These are phyloP conservation scores for Episyrphus balteatus DNA, from an alignment of 1,140 invertebrate species.

Conservation along the genomic window DNA sequence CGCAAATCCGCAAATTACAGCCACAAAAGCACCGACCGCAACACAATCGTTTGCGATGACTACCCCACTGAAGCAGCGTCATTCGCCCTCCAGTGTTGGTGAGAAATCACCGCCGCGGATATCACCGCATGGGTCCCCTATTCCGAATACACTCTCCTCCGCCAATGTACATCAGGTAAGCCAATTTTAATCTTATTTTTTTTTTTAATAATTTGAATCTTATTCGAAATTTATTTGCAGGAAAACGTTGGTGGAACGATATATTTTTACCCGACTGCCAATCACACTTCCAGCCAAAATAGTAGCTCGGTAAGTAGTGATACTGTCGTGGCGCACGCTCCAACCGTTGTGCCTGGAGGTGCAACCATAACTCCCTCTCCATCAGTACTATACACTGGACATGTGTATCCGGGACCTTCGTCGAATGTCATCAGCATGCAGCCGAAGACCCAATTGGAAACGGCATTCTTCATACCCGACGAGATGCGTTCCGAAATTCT, in stretches of 20 bases:
- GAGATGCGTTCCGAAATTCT: slow-evolving; percentile 64
- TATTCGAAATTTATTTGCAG: slow-evolving; percentile 36
- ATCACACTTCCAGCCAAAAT: slow-evolving; percentile 23
- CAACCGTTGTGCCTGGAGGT: slow-evolving; percentile 20
- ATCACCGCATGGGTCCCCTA: slow-evolving; percentile 30
- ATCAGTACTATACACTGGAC: slow-evolving; percentile 22
- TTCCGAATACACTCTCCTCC: slow-evolving; percentile 33
- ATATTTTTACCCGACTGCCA: slow-evolving; percentile 70
- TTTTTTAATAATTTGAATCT: neutral
- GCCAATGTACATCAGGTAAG: slow-evolving; percentile 43
- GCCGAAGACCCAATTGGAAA: slow-evolving; percentile 41
- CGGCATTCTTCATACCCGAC: slow-evolving; percentile 64
- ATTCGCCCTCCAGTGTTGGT: slow-evolving; percentile 26
- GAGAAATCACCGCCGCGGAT: slow-evolving; percentile 33
- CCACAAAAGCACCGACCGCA: slow-evolving; percentile 11
- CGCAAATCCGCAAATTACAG: slow-evolving; percentile 18
- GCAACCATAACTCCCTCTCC: slow-evolving; percentile 18
- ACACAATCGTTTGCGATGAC: slow-evolving; percentile 20
- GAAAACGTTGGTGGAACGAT: slow-evolving; percentile 90
- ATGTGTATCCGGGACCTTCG: slow-evolving; percentile 36
- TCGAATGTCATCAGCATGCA: slow-evolving; percentile 37
- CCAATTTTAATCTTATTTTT: slow-evolving; percentile 1
- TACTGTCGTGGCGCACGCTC: slow-evolving; percentile 24
- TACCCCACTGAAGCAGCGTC: slow-evolving; percentile 25
- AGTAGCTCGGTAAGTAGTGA: slow-evolving; percentile 10